These are phyloP conservation scores for Maconellicoccus hirsutus DNA, from an alignment of 1,140 invertebrate species.

Conservation along the genomic window DNA sequence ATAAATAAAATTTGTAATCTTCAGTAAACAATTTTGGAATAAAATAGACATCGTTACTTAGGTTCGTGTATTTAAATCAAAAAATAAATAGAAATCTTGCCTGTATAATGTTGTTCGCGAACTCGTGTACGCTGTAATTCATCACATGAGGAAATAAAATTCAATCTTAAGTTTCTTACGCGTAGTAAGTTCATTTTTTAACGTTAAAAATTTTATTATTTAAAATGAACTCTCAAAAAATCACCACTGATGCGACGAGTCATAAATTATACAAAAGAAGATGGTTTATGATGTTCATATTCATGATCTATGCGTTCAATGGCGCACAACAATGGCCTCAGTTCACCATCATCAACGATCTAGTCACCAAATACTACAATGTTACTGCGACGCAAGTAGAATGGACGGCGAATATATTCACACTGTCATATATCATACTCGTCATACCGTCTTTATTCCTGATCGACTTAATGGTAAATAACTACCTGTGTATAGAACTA, in stretches of 20 bases:
- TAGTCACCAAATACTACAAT: constrained; percentile 60
- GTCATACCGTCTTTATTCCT: constrained; percentile 92
- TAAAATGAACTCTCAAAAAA: neutral
- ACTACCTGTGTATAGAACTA: too few species aligned
- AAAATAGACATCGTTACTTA: too few species aligned
- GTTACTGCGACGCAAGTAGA: constrained; percentile 64
- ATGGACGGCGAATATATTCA: constrained; percentile 95
- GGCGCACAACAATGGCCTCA: constrained; percentile 86
- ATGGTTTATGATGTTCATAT: constrained; percentile 79
- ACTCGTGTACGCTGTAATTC: too few species aligned
- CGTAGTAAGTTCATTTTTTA: too few species aligned
- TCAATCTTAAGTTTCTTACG: too few species aligned
- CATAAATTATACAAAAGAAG: constrained; percentile 47
- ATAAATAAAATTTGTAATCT: too few species aligned
- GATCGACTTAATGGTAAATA: constrained; percentile 73
- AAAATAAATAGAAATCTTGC: too few species aligned
- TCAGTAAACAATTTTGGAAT: too few species aligned
- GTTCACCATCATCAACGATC: constrained; percentile 73
- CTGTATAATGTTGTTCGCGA: too few species aligned
- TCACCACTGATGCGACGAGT: neutral
- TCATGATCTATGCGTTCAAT: constrained; percentile 77
- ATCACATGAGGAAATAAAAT: too few species aligned
- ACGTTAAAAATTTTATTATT: too few species aligned
- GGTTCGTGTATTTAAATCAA: too few species aligned
- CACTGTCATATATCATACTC: constrained; percentile 90